phyloP scores from a whole-genome alignment of 2,113 vertebrate species.

The Nycticebus coucang region DNA sequence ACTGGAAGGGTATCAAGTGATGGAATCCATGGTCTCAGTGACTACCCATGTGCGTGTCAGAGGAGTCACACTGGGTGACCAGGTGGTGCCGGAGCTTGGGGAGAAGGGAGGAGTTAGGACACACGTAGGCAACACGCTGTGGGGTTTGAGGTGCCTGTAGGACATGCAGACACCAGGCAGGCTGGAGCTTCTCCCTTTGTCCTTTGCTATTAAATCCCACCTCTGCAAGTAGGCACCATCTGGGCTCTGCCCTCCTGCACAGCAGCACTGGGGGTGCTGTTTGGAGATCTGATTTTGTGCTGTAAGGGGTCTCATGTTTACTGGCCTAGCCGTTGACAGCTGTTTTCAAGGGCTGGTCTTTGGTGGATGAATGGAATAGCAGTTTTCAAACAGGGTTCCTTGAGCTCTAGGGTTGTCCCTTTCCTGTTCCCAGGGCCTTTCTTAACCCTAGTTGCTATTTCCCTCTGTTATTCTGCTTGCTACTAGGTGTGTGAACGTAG shows the following conservation, averaged over 20 bases:
- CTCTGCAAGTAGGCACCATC: not conserved
- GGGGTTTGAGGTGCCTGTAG: not conserved
- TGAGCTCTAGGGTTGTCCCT: not conserved
- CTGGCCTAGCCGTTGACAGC: not conserved
- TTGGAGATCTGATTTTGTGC: not conserved
- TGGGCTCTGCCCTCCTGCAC: not conserved
- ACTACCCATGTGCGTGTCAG: not conserved
- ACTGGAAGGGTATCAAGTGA: not conserved
- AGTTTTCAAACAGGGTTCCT: not conserved
- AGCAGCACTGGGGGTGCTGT: not conserved
- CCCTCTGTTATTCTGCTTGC: not conserved
- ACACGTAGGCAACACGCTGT: not conserved
- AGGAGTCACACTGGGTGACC: not conserved
- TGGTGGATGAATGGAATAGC: not conserved
- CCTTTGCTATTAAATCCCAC: not conserved
- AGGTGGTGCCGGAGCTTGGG: not conserved
- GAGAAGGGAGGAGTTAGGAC: not conserved
- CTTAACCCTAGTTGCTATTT: not conserved
- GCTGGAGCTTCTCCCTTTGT: not conserved
- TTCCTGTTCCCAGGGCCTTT: not conserved
- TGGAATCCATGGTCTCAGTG: not conserved
- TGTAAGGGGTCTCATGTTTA: not conserved
- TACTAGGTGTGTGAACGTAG: rapidly evolving
- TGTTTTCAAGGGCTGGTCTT: not conserved
- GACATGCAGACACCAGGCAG: not conserved